phyloP scores from a whole-genome alignment of 35 echinoderm and acorn worm genomes.

The Anneissia japonica region DNA sequence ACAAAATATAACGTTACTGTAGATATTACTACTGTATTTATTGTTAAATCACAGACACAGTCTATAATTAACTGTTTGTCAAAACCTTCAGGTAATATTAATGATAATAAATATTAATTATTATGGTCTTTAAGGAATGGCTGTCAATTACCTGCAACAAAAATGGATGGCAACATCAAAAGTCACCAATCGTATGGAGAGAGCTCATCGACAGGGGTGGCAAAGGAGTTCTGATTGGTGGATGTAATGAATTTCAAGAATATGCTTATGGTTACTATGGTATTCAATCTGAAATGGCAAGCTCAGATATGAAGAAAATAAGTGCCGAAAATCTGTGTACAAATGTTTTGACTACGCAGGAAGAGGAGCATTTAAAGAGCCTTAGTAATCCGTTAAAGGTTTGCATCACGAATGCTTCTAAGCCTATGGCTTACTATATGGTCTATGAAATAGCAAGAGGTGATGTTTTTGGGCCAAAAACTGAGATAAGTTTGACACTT shows the following conservation, averaged over 20 bases:
- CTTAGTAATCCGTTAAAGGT: slow-evolving; percentile 77
- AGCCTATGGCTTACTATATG: slow-evolving; percentile 68
- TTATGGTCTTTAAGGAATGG: slow-evolving; percentile 58
- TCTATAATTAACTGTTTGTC: not conserved
- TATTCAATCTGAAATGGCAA: slow-evolving; percentile 59
- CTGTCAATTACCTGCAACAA: slow-evolving; percentile 49
- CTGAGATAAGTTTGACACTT: slow-evolving; percentile 61
- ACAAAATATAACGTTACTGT: no score
- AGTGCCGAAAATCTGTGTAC: slow-evolving; percentile 77
- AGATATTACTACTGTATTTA: no score
- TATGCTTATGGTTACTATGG: slow-evolving; percentile 92
- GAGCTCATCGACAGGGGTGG: slow-evolving; percentile 84
- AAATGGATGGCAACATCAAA: slow-evolving; percentile 68
- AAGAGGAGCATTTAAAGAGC: slow-evolving; percentile 62
- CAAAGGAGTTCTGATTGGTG: slow-evolving; percentile 79
- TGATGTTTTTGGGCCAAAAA: slow-evolving; percentile 60
- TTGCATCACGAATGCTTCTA: slow-evolving; percentile 87
- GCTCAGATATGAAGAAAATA: slow-evolving; percentile 80
- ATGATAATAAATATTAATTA: not conserved
- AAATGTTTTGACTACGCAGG: slow-evolving; percentile 41
- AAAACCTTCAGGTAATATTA: not conserved
- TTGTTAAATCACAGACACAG: not conserved
- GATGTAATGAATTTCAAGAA: slow-evolving; percentile 94
- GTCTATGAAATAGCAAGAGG: slow-evolving; percentile 68
- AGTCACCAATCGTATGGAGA: slow-evolving; percentile 89